Conservation (phyloP, 2,113 vertebrate species). For the Ptilorrhoa leucosticta region DNA sequence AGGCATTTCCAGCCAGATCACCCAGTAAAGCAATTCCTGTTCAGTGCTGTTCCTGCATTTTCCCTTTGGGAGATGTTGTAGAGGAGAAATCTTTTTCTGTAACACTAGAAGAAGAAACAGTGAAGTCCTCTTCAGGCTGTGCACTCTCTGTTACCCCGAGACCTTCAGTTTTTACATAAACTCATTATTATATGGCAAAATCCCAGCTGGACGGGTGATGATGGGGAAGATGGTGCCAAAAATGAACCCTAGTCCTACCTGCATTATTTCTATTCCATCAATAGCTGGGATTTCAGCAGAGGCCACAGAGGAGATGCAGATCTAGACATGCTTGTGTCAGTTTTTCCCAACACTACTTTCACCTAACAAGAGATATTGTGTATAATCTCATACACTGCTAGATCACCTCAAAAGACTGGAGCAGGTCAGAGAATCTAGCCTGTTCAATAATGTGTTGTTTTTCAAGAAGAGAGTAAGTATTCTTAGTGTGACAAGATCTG, state of each 20-base stretch:
- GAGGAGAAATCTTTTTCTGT: background rate
- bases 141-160: rapidly evolving
- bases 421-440: background rate
- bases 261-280: background rate
- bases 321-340: background rate
- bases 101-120: background rate
- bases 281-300: background rate
- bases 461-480: background rate
- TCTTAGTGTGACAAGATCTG: background rate
- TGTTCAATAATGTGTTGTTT: background rate
- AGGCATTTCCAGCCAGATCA: background rate
- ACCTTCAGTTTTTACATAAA: background rate
- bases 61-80: background rate
- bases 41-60: background rate
- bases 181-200: background rate
- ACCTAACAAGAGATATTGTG: background rate
- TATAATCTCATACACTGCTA: background rate
- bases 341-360: background rate
- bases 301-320: background rate
- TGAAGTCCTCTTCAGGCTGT: background rate
- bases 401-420: background rate
- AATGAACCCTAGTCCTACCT: background rate
- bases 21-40: background rate
- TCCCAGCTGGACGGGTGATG: background rate
- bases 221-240: background rate